These are phyloP conservation scores for Psittacula derbiana DNA, from an alignment of 2,797 vertebrate genomes.

Conservation along the genomic window DNA sequence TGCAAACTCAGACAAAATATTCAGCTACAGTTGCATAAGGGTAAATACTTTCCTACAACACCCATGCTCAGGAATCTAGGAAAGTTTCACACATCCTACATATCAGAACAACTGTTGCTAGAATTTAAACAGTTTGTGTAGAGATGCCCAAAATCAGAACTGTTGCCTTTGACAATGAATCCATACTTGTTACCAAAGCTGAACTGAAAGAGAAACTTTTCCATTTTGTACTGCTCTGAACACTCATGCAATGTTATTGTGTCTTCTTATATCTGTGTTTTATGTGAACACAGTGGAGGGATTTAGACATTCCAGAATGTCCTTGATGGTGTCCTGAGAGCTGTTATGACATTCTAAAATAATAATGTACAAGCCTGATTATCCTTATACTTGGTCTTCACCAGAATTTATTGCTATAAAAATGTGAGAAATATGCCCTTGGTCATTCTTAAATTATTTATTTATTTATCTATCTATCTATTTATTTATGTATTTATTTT, in stretches of 20 bases:
- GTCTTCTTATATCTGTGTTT: background rate
- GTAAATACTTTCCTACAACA: slow-evolving; percentile 8
- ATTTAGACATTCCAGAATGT: background rate
- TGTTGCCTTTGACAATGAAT: background rate
- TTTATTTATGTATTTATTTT: background rate
- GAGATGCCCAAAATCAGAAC: background rate
- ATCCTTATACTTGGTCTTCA: background rate
- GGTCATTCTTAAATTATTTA: background rate
- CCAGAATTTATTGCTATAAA: background rate
- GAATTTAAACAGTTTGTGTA: background rate
- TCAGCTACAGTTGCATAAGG: background rate
- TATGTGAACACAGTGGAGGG: background rate
- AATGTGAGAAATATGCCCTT: background rate
- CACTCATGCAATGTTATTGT: background rate
- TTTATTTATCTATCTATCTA: too few relatives aligned
- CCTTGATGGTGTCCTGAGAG: background rate
- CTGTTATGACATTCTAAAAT: background rate
- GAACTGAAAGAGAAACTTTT: background rate
- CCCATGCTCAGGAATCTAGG: background rate
- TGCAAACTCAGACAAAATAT: background rate
- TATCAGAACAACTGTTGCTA: background rate
- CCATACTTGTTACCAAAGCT: background rate
- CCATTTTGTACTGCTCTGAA: background rate
- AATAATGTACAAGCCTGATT: background rate
- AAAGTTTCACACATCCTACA: background rate